Conservation (phyloP, 2,113 vertebrate species). For the Neolamprologus kungweensis region DNA sequence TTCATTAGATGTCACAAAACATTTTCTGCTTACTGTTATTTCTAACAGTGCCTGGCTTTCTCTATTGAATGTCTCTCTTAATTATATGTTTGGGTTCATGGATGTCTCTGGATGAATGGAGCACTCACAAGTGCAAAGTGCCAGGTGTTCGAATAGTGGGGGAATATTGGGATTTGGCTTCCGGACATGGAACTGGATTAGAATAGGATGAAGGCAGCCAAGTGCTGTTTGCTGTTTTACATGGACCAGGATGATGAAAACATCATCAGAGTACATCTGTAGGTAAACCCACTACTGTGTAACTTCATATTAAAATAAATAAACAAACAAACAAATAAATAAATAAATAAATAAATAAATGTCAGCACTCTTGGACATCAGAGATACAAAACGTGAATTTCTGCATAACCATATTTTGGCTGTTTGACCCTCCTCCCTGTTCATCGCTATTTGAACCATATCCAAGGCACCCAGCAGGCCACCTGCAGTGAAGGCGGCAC, state of each 20-base stretch:
- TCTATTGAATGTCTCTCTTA: not conserved
- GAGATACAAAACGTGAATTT: not conserved
- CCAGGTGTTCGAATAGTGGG: not conserved
- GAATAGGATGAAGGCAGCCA: not conserved
- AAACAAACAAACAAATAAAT: not conserved
- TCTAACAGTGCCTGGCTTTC: not conserved
- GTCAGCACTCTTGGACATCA: not conserved
- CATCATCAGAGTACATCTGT: not conserved
- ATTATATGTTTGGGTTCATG: not conserved
- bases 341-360: not conserved
- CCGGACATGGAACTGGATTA: not conserved
- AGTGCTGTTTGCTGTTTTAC: not conserved
- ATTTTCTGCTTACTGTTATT: not conserved
- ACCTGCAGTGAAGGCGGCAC: not conserved
- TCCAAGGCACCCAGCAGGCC: not conserved
- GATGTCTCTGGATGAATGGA: not conserved
- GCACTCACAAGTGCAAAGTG: not conserved
- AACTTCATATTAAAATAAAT: not conserved
- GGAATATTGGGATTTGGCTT: not conserved
- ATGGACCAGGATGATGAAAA: not conserved
- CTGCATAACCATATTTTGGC: not conserved
- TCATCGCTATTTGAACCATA: not conserved
- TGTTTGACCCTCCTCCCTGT: not conserved
- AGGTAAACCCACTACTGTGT: not conserved
- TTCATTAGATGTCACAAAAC: not conserved